Conservation (phyloP, 23 tunicate species). For the Styela clava region DNA sequence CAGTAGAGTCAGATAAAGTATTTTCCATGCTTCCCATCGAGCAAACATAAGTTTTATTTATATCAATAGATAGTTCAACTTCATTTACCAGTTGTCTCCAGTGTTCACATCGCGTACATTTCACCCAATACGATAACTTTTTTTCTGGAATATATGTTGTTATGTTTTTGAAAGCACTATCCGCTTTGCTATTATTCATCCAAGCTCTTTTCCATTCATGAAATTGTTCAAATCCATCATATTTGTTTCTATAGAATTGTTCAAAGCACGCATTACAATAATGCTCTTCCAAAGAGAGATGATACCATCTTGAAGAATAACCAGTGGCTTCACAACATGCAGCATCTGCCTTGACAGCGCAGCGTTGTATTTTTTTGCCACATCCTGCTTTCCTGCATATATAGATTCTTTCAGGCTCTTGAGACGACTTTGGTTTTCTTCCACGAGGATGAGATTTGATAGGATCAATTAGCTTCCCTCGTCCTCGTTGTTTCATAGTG, state of each 20-base stretch:
- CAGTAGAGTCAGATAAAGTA: slow-evolving; percentile 24
- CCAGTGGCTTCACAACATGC: slow-evolving; percentile 71
- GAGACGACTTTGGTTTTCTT: not conserved
- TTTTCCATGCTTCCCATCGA: slow-evolving; percentile 69
- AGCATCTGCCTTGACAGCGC: slow-evolving; percentile 65
- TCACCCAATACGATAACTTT: slow-evolving; percentile 78
- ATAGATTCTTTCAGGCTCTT: slow-evolving; percentile 17
- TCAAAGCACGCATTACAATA: slow-evolving; percentile 90
- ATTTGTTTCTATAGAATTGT: slow-evolving; percentile 58
- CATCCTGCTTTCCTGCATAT: slow-evolving; percentile 74
- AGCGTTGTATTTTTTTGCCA: slow-evolving; percentile 40
- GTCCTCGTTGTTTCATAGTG: no score
- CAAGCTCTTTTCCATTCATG: slow-evolving; percentile 85
- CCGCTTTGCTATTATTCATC: slow-evolving; percentile 81
- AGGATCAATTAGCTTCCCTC: not conserved
- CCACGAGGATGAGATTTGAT: not conserved
- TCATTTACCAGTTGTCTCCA: slow-evolving; percentile 71
- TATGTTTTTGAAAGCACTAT: slow-evolving; percentile 46
- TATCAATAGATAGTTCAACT: slow-evolving; percentile 54
- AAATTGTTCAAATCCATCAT: slow-evolving; percentile 54
- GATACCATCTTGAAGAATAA: slow-evolving; percentile 82
- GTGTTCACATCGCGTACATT: slow-evolving; percentile 55
- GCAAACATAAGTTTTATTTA: slow-evolving; percentile 47
- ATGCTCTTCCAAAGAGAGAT: slow-evolving; percentile 74
- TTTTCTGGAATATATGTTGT: slow-evolving; percentile 59